Evolutionary conservation across 2,888 invertebrate species (phyloP), one percentile per base, ranked within the genome.

Genomic region (Mellilla xanthometata): DNA sequence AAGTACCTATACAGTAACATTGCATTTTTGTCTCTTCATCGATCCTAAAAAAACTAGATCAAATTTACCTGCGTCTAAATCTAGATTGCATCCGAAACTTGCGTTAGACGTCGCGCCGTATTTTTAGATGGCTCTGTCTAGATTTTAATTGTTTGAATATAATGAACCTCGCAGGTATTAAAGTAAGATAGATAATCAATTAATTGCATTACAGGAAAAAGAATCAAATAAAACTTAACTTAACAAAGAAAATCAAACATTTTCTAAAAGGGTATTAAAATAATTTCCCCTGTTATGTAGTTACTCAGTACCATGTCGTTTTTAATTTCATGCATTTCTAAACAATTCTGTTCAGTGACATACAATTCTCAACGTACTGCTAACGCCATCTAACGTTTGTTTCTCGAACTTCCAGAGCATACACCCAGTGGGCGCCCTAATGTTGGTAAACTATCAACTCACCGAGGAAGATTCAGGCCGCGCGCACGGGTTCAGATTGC

Each of bases 391-490:
- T 67, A 44, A 54, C 62, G 3, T 33, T 3, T 7, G 3, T 2
- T 15, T 1, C 10, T 3, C 2, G 31, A 33, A 50, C 27, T 74
- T 72, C 7, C 70, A 95, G 96, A 96, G 96, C 70, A 93, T 94
- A 49, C 96, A 96, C 77, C 97, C 97, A 43, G 94, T 97, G 29
- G 97, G 97, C 52, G 97, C 97, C 9, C 92, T 97, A 56, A 95
- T 96, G 91, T 91, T 97, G 52, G 93, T 94, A 29, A 96, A 96
- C 74, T 97, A 96, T 78, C 93, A 93, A 49, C 92, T 97, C 5
- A 84, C 87, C 2, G 92, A 93, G 31, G 94, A 93, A 51, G 92
- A 93, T 12, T 90, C 85, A 7, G 93, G 92, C n/a, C 90, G 92
- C 52, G 90, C 93, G 2, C 93, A 94, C 72, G 93, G 94, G 46